Conservation (phyloP, 2,113 vertebrate genomes). For the Lasiurus borealis region DNA sequence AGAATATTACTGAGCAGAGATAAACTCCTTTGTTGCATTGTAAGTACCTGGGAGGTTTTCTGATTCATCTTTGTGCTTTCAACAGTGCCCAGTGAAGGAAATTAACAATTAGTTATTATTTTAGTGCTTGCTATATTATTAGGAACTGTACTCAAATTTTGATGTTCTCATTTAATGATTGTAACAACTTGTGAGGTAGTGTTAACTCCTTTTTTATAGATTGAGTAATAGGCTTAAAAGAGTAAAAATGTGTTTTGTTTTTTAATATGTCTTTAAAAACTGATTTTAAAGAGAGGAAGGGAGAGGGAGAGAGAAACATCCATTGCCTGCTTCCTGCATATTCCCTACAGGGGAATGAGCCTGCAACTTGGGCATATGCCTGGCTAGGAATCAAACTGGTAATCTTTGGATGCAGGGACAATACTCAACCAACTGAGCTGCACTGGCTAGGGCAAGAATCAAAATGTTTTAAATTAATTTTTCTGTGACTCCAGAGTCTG, state of each 20-base stretch:
- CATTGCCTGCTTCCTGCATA: not conserved
- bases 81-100: not conserved
- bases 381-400: not conserved
- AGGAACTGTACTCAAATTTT: not conserved
- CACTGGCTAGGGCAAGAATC: not conserved
- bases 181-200: not conserved
- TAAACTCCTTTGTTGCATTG: not conserved
- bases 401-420: not conserved
- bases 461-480: not conserved
- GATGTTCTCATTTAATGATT: not conserved
- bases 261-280: too few species aligned
- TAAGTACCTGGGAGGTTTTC: not conserved
- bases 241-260: not conserved
- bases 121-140: constrained; percentile 18
- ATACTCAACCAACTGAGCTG: not conserved
- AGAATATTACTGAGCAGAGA: not conserved
- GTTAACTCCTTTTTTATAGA: not conserved
- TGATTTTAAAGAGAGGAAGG: not conserved
- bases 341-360: too few species aligned
- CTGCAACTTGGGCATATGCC: too few species aligned
- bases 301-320: not conserved
- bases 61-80: not conserved
- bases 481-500: not conserved
- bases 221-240: not conserved
- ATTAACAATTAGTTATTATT: not conserved